phyloP scores from a whole-genome alignment of 2,888 invertebrate species.

The Drosophila affinis region DNA sequence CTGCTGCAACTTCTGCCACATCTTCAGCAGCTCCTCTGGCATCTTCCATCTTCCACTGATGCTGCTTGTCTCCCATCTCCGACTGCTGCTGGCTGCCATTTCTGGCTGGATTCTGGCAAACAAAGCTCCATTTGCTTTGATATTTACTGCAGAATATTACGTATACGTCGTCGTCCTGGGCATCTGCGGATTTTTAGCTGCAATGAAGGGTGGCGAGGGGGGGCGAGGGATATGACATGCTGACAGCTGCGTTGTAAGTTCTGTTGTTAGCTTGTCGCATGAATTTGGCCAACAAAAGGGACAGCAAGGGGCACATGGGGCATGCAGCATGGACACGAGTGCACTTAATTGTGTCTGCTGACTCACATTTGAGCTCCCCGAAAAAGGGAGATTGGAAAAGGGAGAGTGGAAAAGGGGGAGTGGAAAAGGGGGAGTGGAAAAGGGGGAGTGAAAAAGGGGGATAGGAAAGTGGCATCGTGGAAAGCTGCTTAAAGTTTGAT shows the following conservation, averaged over 20 bases:
- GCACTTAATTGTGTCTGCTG: slow-evolving; percentile 61
- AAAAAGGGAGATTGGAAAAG: no score
- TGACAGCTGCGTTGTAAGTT: slow-evolving; percentile 55
- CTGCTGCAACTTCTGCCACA: neutral
- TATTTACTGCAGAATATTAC: slow-evolving; percentile 63
- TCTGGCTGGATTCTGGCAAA: slow-evolving; percentile 51
- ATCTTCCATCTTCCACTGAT: slow-evolving; percentile 1
- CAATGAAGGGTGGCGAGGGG: slow-evolving; percentile 14
- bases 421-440: no score
- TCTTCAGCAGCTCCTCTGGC: slow-evolving; percentile 6
- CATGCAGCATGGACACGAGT: slow-evolving; percentile 38
- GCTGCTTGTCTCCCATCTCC: neutral
- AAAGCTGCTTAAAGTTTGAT: slow-evolving; percentile 13
- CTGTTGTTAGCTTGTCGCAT: slow-evolving; percentile 33
- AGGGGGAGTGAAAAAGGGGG: no score
- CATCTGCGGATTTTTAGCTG: slow-evolving; percentile 20
- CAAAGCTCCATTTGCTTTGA: slow-evolving; percentile 68
- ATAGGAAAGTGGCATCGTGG: slow-evolving; percentile 8
- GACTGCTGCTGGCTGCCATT: slow-evolving; percentile 9
- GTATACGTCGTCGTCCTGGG: slow-evolving; percentile 53
- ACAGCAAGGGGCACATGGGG: neutral
- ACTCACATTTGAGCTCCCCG: slow-evolving; percentile 38
- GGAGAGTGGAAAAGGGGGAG: no score
- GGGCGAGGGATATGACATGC: slow-evolving; percentile 27
- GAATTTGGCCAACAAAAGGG: slow-evolving; percentile 21